Evolutionary conservation across 2,888 invertebrate species (phyloP).

Genomic region (Gymnoscelis rufifasciata): DNA sequence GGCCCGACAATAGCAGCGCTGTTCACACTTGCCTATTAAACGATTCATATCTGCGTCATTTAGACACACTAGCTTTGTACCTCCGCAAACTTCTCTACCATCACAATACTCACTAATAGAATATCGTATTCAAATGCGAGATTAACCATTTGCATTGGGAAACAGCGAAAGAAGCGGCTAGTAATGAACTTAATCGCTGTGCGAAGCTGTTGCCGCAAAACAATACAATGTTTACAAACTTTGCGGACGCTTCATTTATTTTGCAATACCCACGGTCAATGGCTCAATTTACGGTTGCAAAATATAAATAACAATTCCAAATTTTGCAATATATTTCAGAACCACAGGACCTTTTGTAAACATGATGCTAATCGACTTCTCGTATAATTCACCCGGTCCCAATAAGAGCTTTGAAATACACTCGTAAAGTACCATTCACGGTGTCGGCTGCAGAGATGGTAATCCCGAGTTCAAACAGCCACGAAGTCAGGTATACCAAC

Average conservation of each 20-base stretch:
- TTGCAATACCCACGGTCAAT: conserved; percentile 20
- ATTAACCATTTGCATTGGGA: conserved; percentile 39
- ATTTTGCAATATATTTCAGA: conserved; percentile 22
- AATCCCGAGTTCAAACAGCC: conserved; percentile 35
- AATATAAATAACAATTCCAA: conserved; percentile 19
- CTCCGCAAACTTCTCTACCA: conserved; percentile 41
- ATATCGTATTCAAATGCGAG: conserved; percentile 37
- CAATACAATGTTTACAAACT: conserved; percentile 18
- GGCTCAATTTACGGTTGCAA: conserved; percentile 24
- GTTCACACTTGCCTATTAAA: conserved; percentile 73
- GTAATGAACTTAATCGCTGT: conserved; percentile 11
- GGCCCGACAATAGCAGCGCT: conserved; percentile 58
- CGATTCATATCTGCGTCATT: conserved; percentile 67
- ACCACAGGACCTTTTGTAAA: conserved; percentile 13
- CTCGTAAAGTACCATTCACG: conserved; percentile 13
- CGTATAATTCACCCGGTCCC: conserved; percentile 11
- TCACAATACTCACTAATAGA: conserved; percentile 39
- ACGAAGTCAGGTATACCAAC: conserved; percentile 24
- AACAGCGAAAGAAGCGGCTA: conserved; percentile 9
- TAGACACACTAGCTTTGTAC: conserved; percentile 52
- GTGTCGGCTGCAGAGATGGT: conserved; percentile 12
- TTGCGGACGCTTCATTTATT: conserved; percentile 20
- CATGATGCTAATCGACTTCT: conserved; percentile 13
- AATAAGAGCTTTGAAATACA: conserved; percentile 10
- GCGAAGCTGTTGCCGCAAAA: conserved; percentile 7